These are phyloP conservation scores for Taxidea taxus DNA, from an alignment of 2,113 vertebrate species.

Conservation along the genomic window DNA sequence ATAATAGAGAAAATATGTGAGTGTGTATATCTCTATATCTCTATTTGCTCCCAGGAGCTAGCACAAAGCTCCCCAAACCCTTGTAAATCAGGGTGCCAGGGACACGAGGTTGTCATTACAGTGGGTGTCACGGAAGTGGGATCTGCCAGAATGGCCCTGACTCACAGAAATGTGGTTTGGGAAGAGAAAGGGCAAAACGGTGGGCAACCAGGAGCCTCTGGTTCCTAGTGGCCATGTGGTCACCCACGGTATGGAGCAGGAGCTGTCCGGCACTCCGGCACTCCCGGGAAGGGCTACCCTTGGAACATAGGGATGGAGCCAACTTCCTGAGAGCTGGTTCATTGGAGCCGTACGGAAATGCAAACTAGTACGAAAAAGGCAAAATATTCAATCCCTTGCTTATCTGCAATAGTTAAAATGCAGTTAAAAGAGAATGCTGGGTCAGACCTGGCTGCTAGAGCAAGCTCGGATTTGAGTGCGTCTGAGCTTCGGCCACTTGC, in stretches of 20 bases:
- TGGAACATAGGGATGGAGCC: neutral
- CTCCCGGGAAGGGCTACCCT: neutral
- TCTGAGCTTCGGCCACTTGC: neutral
- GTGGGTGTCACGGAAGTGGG: neutral
- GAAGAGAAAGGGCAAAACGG: neutral
- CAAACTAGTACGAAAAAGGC: neutral
- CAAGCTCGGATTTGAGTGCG: neutral
- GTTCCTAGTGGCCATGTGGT: neutral
- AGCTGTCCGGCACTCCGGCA: too few relatives aligned
- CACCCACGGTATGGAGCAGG: neutral
- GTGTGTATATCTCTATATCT: neutral
- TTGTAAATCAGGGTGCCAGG: neutral
- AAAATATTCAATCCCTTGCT: neutral
- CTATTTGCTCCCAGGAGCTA: neutral
- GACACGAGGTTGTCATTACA: neutral
- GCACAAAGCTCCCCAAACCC: neutral
- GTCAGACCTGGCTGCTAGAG: neutral
- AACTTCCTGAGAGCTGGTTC: neutral
- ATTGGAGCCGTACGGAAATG: neutral
- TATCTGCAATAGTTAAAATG: neutral
- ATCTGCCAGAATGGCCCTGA: neutral
- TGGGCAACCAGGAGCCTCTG: neutral
- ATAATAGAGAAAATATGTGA: neutral
- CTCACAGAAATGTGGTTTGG: neutral
- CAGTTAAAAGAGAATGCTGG: neutral